These are phyloP conservation scores for Barypeithes pellucidus DNA, from an alignment of 2,888 invertebrate species.

Conservation along the genomic window DNA sequence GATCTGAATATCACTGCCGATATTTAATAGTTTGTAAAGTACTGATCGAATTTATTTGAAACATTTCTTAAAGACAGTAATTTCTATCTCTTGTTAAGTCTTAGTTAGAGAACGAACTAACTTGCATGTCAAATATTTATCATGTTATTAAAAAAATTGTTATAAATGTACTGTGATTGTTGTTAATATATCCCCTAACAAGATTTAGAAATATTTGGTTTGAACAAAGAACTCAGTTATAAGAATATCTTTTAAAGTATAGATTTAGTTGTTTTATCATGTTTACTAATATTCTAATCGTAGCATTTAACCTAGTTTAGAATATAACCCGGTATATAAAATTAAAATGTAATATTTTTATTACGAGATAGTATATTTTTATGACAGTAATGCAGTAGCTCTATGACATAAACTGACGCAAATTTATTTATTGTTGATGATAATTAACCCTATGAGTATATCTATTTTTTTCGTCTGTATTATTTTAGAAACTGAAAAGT, in stretches of 20 bases:
- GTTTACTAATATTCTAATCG: too few species aligned
- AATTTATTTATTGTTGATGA: background rate
- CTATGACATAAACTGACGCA: background rate
- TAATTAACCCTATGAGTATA: too few species aligned
- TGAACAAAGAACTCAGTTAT: background rate
- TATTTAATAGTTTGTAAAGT: constrained; percentile 24
- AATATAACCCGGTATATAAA: background rate
- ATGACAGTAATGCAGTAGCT: background rate
- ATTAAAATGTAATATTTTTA: background rate
- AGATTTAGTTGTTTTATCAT: background rate
- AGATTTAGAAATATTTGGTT: constrained; percentile 14
- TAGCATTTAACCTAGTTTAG: too few species aligned
- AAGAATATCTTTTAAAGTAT: constrained; percentile 4
- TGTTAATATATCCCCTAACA: constrained; percentile 10
- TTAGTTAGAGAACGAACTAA: background rate
- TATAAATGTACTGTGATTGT: constrained; percentile 17
- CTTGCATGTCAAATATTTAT: constrained; percentile 15
- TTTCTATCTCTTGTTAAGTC: constrained; percentile 12
- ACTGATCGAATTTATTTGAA: constrained; percentile 29
- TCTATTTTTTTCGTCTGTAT: too few species aligned
- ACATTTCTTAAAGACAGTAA: background rate
- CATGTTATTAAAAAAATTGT: constrained; percentile 14
- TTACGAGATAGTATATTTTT: background rate
- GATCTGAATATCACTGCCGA: constrained; percentile 40
- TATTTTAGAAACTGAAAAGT: too few species aligned